Evolutionary conservation across 2,888 invertebrate species (phyloP).

Genomic region (Epistrophella euchroma): DNA sequence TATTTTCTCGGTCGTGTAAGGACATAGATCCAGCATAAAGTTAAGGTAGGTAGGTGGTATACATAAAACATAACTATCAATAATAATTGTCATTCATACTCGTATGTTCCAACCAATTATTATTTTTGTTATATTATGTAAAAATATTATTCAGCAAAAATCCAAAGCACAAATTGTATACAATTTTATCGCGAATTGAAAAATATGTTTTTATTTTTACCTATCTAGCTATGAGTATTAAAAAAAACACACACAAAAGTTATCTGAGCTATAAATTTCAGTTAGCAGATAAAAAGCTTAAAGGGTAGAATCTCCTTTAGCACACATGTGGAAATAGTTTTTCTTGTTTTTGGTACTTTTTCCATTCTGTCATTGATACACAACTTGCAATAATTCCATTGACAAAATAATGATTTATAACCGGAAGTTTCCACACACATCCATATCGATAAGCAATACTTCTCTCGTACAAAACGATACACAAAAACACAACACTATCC

Average conservation of each 20-base stretch:
- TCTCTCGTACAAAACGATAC: not conserved
- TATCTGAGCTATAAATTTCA: conserved; percentile 68
- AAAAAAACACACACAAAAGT: conserved; percentile 15
- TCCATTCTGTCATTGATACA: conserved; percentile 61
- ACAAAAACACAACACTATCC: conserved; percentile 37
- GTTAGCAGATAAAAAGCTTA: conserved; percentile 74
- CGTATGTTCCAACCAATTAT: not conserved
- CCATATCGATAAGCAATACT: conserved; percentile 9
- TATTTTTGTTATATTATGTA: conserved; percentile 23
- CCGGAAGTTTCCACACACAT: conserved; percentile 65
- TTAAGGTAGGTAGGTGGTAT: too few relatives aligned
- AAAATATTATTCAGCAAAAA: conserved; percentile 9
- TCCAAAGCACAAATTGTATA: conserved; percentile 43
- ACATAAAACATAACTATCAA: too few relatives aligned
- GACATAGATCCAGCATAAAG: too few relatives aligned
- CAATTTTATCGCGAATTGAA: conserved; percentile 48
- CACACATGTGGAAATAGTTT: conserved; percentile 72
- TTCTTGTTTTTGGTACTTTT: conserved; percentile 56
- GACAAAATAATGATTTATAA: conserved; percentile 76
- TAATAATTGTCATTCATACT: not conserved
- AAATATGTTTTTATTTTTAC: conserved; percentile 47
- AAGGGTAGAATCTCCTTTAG: conserved; percentile 53
- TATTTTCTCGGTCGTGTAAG: too few relatives aligned
- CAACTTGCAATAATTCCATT: conserved; percentile 76
- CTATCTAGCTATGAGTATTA: not conserved